Conservation (phyloP, 2,113 vertebrate species). For the Peucedramus taeniatus region DNA sequence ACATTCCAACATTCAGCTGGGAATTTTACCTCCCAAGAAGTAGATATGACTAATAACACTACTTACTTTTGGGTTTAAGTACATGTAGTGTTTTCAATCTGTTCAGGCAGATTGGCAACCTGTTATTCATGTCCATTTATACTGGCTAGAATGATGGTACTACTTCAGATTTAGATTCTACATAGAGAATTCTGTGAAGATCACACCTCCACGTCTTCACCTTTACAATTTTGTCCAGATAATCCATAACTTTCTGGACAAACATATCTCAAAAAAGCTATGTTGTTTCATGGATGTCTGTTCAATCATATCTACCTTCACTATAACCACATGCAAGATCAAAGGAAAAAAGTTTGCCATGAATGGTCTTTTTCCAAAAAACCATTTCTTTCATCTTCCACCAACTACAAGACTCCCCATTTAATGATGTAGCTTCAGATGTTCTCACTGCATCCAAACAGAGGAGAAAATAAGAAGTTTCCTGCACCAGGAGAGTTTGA, state of each 20-base stretch:
- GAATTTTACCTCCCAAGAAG: background rate
- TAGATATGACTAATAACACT: background rate
- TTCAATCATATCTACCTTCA: background rate
- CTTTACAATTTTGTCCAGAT: background rate
- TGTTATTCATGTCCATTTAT: background rate
- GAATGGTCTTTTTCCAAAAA: background rate
- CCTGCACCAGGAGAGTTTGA: background rate
- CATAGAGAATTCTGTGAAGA: background rate
- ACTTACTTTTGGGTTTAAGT: background rate
- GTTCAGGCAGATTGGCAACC: background rate
- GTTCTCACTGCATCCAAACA: background rate
- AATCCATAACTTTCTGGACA: background rate
- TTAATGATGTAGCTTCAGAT: background rate
- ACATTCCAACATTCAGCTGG: background rate
- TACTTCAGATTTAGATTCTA: background rate
- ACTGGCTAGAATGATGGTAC: background rate
- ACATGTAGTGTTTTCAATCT: background rate
- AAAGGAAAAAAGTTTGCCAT: background rate
- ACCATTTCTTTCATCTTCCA: background rate
- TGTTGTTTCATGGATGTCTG: background rate
- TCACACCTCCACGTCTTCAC: background rate
- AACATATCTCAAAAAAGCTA: background rate
- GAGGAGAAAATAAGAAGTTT: background rate
- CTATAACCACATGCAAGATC: background rate
- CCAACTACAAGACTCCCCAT: background rate